A percentile compares a stretch with the other conserved stretches of the same genome.
Conservation (phyloP, 2,797 vertebrate species). For the Luscinia megarhynchos region DNA sequence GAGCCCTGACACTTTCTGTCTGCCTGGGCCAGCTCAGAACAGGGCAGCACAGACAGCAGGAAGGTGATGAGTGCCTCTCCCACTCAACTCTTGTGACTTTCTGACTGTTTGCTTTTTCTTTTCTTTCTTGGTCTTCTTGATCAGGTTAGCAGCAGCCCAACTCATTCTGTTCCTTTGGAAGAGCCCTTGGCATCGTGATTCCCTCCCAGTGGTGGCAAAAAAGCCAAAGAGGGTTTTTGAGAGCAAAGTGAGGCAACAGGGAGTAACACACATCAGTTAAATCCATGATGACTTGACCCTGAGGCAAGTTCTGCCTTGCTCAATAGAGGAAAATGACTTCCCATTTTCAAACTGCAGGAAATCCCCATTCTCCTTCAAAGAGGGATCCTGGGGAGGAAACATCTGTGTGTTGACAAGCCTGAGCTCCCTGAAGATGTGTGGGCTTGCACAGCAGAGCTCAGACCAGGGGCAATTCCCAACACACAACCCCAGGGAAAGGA, state of each 20-base stretch:
- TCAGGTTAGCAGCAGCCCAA: background rate
- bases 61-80: background rate
- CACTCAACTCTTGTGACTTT: background rate
- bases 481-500: background rate
- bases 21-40: background rate
- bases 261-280: background rate
- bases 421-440: background rate
- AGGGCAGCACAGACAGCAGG: background rate
- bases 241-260: background rate
- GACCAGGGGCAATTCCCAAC: background rate
- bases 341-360: slow-evolving; percentile 59
- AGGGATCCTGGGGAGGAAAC: slow-evolving; percentile 73
- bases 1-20: background rate
- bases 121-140: background rate
- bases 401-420: slow-evolving; percentile 65
- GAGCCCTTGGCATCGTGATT: background rate
- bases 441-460: background rate
- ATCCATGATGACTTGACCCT: background rate
- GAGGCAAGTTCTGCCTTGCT: slow-evolving; percentile 51
- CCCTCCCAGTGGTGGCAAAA: background rate
- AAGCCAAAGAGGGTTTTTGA: background rate
- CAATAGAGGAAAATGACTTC: slow-evolving; percentile 62
- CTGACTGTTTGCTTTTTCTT: background rate
- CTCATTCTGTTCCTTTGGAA: background rate
- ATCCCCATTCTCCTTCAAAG: slow-evolving; percentile 38